phyloP scores from a whole-genome alignment of 2,888 invertebrate genomes.

The Xestobium rufovillosum region DNA sequence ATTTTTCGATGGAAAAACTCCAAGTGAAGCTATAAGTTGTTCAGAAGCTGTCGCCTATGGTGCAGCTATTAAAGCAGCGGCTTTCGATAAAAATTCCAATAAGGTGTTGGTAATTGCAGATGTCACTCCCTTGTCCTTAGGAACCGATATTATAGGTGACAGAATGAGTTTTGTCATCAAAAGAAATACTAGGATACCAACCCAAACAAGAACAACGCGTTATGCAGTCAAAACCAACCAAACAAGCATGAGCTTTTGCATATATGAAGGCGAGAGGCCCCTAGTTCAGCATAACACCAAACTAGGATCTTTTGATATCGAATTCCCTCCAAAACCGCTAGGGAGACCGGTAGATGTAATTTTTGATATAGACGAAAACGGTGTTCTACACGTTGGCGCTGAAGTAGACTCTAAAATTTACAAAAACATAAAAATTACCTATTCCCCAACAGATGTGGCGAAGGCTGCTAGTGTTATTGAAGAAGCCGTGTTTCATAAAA shows the following conservation, averaged over 20 bases:
- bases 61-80: conserved; percentile 25
- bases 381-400: conserved; percentile 22
- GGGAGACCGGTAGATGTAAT: conserved; percentile 16
- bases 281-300: conserved; percentile 20
- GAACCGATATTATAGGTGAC: conserved; percentile 16
- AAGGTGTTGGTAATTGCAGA: conserved; percentile 19
- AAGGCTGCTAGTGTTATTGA: conserved; percentile 1
- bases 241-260: conserved; percentile 6
- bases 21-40: conserved; percentile 23
- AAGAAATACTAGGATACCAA: conserved; percentile 21
- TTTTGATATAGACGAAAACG: conserved; percentile 22
- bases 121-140: conserved; percentile 26
- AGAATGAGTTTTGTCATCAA: conserved; percentile 21
- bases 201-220: conserved; percentile 1
- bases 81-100: conserved; percentile 13
- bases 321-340: conserved; percentile 19
- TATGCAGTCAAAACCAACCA: conserved; percentile 18
- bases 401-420: conserved; percentile 12
- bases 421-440: no score
- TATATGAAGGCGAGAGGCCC: conserved; percentile 25
- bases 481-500: conserved; percentile 5
- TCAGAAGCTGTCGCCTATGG: conserved; percentile 28
- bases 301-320: conserved; percentile 17
- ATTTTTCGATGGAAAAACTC: conserved; percentile 19
- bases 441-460: no score